These are phyloP conservation scores for Bubo blakistoni DNA, from an alignment of 2,113 vertebrate genomes.

Conservation along the genomic window DNA sequence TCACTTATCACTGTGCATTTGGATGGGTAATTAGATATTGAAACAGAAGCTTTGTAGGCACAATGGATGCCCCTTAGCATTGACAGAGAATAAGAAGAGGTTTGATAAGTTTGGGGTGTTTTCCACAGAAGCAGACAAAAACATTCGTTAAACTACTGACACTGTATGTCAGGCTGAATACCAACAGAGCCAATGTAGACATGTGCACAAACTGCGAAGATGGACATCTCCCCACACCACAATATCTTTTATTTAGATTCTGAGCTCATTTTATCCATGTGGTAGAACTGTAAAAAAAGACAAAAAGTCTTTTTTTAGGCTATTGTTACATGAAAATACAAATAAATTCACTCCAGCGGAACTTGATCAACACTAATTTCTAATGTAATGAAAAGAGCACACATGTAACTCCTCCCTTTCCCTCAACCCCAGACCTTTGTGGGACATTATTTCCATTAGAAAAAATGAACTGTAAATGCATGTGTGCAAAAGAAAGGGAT, in stretches of 20 bases:
- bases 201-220: background rate
- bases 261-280: background rate
- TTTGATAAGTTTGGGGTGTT: background rate
- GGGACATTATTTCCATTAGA: background rate
- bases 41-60: background rate
- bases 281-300: background rate
- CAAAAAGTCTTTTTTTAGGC: background rate
- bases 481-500: background rate
- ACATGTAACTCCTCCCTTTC: background rate
- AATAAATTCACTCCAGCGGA: background rate
- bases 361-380: background rate
- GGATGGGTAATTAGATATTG: background rate
- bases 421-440: background rate
- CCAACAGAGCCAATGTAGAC: background rate
- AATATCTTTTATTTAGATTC: background rate
- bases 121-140: background rate
- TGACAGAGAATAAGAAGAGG: background rate
- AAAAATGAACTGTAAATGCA: background rate
- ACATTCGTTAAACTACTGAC: background rate
- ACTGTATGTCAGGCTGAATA: background rate
- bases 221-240: background rate
- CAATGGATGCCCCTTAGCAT: background rate
- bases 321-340: background rate
- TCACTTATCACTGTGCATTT: background rate
- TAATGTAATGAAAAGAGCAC: background rate